These are phyloP conservation scores for Lycaena phlaeas DNA, from an alignment of 2,888 invertebrate genomes.

Conservation along the genomic window DNA sequence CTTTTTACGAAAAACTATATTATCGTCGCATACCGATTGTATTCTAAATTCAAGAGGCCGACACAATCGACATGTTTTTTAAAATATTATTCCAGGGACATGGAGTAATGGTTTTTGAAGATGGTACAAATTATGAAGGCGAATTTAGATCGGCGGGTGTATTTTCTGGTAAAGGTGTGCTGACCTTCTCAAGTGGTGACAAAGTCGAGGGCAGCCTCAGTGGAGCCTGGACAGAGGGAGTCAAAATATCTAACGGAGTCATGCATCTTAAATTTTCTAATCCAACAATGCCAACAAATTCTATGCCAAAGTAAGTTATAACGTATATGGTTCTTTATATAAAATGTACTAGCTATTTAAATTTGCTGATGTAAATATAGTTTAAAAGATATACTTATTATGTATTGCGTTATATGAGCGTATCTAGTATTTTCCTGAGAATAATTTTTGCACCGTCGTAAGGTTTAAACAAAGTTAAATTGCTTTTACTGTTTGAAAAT, in stretches of 20 bases:
- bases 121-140: constrained; percentile 91
- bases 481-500: too few species aligned
- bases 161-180: constrained; percentile 84
- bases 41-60: too few species aligned
- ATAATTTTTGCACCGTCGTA: too few species aligned
- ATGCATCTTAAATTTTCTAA: constrained; percentile 77
- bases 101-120: constrained; percentile 90
- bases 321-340: background rate
- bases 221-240: constrained; percentile 84
- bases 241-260: constrained; percentile 82
- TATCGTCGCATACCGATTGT: too few species aligned
- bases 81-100: constrained; percentile 85
- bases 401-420: too few species aligned
- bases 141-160: constrained; percentile 86
- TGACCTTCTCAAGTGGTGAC: constrained; percentile 86
- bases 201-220: constrained; percentile 81
- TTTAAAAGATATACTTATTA: too few species aligned
- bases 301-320: constrained; percentile 72
- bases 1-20: too few species aligned
- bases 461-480: too few species aligned
- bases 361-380: too few species aligned
- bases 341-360: too few species aligned
- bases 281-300: constrained; percentile 66
- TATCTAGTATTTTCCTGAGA: too few species aligned
- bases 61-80: too few species aligned